A percentile compares a stretch with the other conserved stretches of the same genome.
Evolutionary conservation across 2,797 vertebrate genomes (phyloP).

Genomic region (Pterois miles): DNA sequence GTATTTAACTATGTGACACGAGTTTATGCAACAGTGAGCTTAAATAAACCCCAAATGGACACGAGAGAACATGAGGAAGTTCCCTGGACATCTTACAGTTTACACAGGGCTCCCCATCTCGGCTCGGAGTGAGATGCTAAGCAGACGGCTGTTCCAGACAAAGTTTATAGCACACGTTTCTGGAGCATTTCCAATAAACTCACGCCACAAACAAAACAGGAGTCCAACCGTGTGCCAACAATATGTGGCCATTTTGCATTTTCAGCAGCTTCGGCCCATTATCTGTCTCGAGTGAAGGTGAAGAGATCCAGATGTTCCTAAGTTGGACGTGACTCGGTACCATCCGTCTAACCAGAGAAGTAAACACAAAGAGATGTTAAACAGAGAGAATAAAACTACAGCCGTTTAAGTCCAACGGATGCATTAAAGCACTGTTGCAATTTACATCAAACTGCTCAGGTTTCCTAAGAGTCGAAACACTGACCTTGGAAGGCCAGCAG

Average conservation of each 20-base stretch:
- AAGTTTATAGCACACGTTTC: constrained; percentile 60
- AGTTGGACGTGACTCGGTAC: constrained; percentile 38
- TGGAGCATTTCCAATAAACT: constrained; percentile 53
- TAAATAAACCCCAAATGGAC: constrained; percentile 66
- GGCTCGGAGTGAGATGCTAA: constrained; percentile 37
- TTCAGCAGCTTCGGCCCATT: constrained; percentile 45
- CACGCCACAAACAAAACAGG: constrained; percentile 54
- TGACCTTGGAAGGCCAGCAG: constrained; percentile 59
- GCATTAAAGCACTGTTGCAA: constrained; percentile 48
- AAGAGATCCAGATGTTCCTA: constrained; percentile 68
- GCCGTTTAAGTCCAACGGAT: constrained; percentile 32
- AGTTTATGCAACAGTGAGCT: constrained; percentile 63
- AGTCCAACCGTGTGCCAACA: constrained; percentile 44
- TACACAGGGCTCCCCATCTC: constrained; percentile 44
- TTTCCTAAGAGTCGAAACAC: constrained; percentile 74
- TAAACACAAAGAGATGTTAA: constrained; percentile 72
- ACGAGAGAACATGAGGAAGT: constrained; percentile 9
- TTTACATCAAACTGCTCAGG: constrained; percentile 64
- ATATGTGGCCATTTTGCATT: constrained; percentile 28
- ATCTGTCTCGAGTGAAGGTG: constrained; percentile 42
- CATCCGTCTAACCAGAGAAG: constrained; percentile 47
- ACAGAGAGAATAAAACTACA: constrained; percentile 43
- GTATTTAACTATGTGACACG: constrained; percentile 63
- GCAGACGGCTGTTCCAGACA: constrained; percentile 57
- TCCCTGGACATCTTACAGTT: constrained; percentile 56